Percentiles rank a stretch among this genome's conserved stretches.
Conservation (phyloP, 2,888 invertebrate species). For the Cynaeus angustus region DNA sequence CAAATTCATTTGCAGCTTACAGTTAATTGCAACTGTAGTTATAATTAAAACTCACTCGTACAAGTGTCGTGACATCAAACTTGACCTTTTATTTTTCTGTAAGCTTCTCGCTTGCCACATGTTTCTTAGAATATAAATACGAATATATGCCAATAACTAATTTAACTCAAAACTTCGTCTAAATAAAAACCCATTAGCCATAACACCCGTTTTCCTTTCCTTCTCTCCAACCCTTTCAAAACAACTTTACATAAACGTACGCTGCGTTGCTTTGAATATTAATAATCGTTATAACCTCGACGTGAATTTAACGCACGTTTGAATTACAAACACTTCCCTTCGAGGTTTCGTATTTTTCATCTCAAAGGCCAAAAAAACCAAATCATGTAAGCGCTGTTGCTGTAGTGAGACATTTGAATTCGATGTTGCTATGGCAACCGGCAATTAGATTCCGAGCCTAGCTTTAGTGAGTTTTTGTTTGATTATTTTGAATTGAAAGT, state of each 20-base stretch:
- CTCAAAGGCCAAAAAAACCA: constrained; percentile 1
- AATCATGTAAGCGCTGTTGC: background rate
- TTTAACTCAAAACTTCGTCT: too few relatives aligned
- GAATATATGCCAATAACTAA: too few relatives aligned
- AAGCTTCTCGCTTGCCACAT: too few relatives aligned
- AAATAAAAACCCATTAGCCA: too few relatives aligned
- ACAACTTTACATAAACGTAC: background rate
- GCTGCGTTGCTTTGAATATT: background rate
- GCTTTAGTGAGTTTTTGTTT: constrained; percentile 19
- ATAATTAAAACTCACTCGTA: too few relatives aligned
- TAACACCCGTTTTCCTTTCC: too few relatives aligned
- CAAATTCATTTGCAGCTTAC: too few relatives aligned
- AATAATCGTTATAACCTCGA: background rate
- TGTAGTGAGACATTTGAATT: constrained; percentile 27
- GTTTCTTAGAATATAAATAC: too few relatives aligned
- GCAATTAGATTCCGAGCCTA: constrained; percentile 16
- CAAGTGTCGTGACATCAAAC: too few relatives aligned
- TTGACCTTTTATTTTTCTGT: too few relatives aligned
- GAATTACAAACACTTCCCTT: background rate
- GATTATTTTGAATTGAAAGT: constrained; percentile 24
- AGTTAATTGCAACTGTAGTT: too few relatives aligned
- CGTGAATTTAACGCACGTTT: constrained; percentile 14
- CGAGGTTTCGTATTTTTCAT: background rate
- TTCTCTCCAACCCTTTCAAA: too few relatives aligned
- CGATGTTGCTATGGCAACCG: constrained; percentile 22